Evolutionary conservation across 2,888 invertebrate genomes (phyloP).

Genomic region (Embidobia sp.): DNA sequence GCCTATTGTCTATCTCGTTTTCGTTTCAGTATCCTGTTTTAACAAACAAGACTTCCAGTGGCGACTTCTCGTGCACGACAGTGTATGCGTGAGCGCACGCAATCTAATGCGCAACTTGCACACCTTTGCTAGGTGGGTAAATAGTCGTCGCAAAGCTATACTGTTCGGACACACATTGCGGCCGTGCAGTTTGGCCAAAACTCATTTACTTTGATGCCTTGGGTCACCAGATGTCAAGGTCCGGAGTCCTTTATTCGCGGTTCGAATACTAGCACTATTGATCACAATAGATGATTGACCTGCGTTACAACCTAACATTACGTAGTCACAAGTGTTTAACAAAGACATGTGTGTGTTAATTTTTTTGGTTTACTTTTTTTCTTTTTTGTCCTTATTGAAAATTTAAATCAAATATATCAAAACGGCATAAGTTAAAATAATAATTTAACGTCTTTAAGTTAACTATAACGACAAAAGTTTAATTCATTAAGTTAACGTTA

Average conservation of each 20-base stretch:
- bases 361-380: no score
- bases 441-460: no score
- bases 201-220: slow-evolving; percentile 55
- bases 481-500: no score
- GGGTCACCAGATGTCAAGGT: slow-evolving; percentile 58
- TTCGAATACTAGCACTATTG: slow-evolving; percentile 26
- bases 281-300: no score
- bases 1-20: slow-evolving; percentile 47
- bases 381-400: no score
- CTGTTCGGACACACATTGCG: slow-evolving; percentile 48
- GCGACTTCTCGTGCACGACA: slow-evolving; percentile 34
- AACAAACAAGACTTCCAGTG: slow-evolving; percentile 47
- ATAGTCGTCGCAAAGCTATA: slow-evolving; percentile 50
- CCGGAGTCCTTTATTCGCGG: slow-evolving; percentile 38
- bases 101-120: slow-evolving; percentile 43
- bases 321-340: no score
- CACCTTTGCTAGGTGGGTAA: slow-evolving; percentile 44
- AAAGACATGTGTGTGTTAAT: no score
- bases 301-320: no score
- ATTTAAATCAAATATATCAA: no score
- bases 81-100: slow-evolving; percentile 46
- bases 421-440: no score
- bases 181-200: slow-evolving; percentile 48
- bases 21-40: slow-evolving; percentile 22
- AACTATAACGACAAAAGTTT: no score